Evolutionary conservation across 2,888 invertebrate genomes (phyloP).

Genomic region (Trichogramma evanescens): DNA sequence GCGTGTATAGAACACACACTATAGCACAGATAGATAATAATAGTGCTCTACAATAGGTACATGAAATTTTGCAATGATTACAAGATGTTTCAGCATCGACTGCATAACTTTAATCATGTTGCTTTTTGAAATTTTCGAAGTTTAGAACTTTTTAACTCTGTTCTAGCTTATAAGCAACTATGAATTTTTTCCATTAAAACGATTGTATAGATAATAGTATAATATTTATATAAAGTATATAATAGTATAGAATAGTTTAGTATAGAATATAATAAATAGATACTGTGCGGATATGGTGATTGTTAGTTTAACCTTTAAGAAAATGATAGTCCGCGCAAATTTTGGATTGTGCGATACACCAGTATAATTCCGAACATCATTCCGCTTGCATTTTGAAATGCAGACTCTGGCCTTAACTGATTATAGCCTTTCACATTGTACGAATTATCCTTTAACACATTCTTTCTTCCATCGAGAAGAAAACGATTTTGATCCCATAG

Average conservation of each 20-base stretch:
- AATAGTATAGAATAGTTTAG: slow-evolving; percentile 14
- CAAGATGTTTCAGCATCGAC: slow-evolving; percentile 18
- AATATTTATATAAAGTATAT: slow-evolving; percentile 11
- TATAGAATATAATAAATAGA: slow-evolving; percentile 20
- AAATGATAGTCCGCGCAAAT: slow-evolving; percentile 18
- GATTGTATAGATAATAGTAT: too few relatives aligned
- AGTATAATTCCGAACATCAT: neutral
- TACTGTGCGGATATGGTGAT: slow-evolving; percentile 22
- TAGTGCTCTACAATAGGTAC: slow-evolving; percentile 34
- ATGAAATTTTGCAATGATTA: slow-evolving; percentile 33
- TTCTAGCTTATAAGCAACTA: slow-evolving; percentile 8
- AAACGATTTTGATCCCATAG: slow-evolving; percentile 42
- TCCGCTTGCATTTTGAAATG: neutral
- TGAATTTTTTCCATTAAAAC: neutral
- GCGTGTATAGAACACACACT: slow-evolving; percentile 29
- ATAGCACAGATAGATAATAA: slow-evolving; percentile 36
- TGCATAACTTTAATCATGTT: neutral
- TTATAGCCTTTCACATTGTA: slow-evolving; percentile 1
- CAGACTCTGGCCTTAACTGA: neutral
- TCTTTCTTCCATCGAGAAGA: slow-evolving; percentile 27
- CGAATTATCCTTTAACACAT: slow-evolving; percentile 19
- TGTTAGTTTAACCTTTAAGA: slow-evolving; percentile 13
- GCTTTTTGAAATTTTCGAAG: neutral
- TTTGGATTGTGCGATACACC: neutral
- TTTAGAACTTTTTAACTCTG: neutral